Evolutionary conservation across 2,797 vertebrate genomes (phyloP).

Genomic region (Pipistrellus kuhlii): DNA sequence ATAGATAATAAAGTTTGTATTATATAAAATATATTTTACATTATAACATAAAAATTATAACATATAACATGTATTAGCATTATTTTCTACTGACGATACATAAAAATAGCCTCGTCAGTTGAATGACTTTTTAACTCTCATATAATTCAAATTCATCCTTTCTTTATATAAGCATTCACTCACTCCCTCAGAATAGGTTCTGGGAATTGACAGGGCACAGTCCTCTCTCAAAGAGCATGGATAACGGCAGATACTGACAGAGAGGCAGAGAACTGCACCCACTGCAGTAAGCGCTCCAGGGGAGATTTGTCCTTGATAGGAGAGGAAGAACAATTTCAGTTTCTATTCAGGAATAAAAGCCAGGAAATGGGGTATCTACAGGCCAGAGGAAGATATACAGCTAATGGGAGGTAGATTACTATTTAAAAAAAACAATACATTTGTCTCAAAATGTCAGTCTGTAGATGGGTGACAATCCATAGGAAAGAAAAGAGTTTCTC

Average conservation of each 20-base stretch:
- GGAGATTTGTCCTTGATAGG: neutral
- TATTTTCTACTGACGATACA: conserved; percentile 17
- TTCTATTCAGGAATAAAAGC: conserved; percentile 24
- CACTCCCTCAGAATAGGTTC: neutral
- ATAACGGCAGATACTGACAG: neutral
- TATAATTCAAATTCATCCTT: conserved; percentile 22
- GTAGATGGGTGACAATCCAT: neutral
- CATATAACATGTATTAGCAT: neutral
- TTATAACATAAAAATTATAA: neutral
- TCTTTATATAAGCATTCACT: neutral
- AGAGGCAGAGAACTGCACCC: neutral
- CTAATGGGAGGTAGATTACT: neutral
- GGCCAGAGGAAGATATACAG: neutral
- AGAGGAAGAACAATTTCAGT: conserved; percentile 34
- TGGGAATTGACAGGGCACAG: neutral
- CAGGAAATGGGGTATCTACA: neutral
- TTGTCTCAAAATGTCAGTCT: neutral
- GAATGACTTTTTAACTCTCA: conserved; percentile 24
- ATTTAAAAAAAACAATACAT: neutral
- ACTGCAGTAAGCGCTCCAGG: neutral
- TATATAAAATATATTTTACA: neutral
- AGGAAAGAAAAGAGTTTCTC: conserved; percentile 5
- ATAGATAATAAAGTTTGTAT: neutral
- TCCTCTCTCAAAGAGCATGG: neutral
- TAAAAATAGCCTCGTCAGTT: neutral